Conservation (phyloP, 2,113 vertebrate genomes). For the Leptobrachium ailaonicum region DNA sequence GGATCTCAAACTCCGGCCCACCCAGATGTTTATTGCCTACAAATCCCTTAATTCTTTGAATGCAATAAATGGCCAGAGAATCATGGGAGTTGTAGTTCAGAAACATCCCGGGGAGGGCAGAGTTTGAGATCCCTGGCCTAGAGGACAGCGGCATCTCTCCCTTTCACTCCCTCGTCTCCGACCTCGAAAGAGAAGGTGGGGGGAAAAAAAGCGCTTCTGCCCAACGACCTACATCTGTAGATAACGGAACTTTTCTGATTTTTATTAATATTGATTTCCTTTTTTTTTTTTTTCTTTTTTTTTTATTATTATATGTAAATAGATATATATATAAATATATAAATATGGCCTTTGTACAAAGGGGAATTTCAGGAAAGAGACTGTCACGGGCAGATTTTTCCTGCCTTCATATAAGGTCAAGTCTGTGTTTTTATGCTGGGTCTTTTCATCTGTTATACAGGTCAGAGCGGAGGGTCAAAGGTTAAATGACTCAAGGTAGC, state of each 20-base stretch:
- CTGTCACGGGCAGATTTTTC: constrained; percentile 64
- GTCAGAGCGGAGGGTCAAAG: not conserved
- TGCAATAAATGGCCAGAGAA: too few species aligned
- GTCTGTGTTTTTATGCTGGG: constrained; percentile 52
- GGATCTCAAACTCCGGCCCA: too few species aligned
- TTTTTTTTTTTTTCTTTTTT: constrained; percentile 54
- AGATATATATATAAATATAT: constrained; percentile 51
- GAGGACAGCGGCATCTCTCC: constrained; percentile 5
- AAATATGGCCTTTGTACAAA: constrained; percentile 61
- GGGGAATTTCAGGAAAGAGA: constrained; percentile 60
- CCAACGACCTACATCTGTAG: constrained; percentile 52
- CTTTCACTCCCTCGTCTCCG: constrained; percentile 45
- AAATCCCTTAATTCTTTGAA: too few species aligned
- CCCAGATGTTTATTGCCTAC: too few species aligned
- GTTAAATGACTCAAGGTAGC: not conserved
- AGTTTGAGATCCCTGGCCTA: not conserved
- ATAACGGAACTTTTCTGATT: constrained; percentile 53
- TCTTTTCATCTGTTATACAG: constrained; percentile 8
- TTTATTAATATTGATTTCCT: constrained; percentile 56
- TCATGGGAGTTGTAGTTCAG: too few species aligned
- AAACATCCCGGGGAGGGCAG: too few species aligned
- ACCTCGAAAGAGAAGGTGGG: constrained; percentile 15
- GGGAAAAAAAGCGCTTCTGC: constrained; percentile 15
- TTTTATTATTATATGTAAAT: constrained; percentile 57
- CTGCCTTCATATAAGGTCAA: constrained; percentile 57